Conservation (phyloP, 2,113 vertebrate genomes). For the Numenius arquata region DNA sequence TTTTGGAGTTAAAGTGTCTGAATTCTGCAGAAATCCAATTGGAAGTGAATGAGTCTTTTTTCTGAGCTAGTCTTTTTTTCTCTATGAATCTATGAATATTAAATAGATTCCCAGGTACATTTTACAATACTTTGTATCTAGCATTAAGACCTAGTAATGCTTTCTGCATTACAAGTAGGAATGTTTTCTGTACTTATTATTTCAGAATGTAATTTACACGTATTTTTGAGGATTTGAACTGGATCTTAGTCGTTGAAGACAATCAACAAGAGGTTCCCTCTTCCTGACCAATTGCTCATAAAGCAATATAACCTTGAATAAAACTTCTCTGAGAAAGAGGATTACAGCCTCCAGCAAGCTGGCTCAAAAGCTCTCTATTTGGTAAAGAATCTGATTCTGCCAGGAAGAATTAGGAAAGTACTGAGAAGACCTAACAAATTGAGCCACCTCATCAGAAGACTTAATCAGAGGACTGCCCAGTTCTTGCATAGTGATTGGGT, state of each 20-base stretch:
- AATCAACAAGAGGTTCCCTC: background rate
- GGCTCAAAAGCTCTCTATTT: background rate
- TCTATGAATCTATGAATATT: background rate
- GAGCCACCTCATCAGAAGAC: background rate
- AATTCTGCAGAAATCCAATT: background rate
- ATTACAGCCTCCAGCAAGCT: background rate
- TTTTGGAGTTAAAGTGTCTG: background rate
- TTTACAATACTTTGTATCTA: background rate
- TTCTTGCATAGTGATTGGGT: background rate
- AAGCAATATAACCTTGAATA: background rate
- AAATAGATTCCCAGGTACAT: background rate
- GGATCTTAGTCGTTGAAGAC: background rate
- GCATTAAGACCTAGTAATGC: background rate
- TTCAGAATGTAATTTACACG: background rate
- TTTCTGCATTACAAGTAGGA: background rate
- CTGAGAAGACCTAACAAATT: background rate
- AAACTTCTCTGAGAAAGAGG: background rate
- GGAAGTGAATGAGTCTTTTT: background rate
- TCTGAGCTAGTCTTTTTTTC: background rate
- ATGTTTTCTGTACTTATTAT: background rate
- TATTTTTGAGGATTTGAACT: background rate
- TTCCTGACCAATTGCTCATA: background rate
- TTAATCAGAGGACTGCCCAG: background rate
- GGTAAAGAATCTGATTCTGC: background rate
- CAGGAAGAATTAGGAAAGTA: background rate